Evolutionary conservation across 2,113 vertebrate genomes (phyloP).

Genomic region (Albula glossodonta): DNA sequence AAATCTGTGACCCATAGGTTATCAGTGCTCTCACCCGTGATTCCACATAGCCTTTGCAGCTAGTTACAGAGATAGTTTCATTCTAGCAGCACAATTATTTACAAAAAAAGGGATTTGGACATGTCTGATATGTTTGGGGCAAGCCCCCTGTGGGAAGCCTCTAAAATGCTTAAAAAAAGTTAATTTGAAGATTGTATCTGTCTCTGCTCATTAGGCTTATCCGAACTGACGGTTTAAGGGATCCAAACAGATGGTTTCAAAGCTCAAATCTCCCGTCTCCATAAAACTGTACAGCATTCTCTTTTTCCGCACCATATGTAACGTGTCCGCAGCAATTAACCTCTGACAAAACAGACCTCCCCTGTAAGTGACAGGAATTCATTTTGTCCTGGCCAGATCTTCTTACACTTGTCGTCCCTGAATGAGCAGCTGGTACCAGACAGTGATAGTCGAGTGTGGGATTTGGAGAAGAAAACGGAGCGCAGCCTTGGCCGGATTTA

Average conservation of each 20-base stretch:
- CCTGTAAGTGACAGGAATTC: slow-evolving; percentile 4
- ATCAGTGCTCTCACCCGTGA: not conserved
- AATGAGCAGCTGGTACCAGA: not conserved
- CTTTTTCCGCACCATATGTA: slow-evolving; percentile 43
- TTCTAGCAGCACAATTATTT: not conserved
- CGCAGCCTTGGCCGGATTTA: not conserved
- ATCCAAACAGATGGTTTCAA: slow-evolving; percentile 54
- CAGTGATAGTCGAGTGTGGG: not conserved
- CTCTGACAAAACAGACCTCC: slow-evolving; percentile 27
- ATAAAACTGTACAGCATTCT: slow-evolving; percentile 17
- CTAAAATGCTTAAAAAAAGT: slow-evolving; percentile 6
- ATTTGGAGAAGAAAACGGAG: not conserved
- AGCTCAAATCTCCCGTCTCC: slow-evolving; percentile 39
- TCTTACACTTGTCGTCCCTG: not conserved
- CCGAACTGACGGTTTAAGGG: slow-evolving; percentile 19
- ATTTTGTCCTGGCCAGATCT: not conserved
- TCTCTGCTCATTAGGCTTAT: slow-evolving; percentile 38
- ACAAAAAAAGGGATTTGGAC: not conserved
- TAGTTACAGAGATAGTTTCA: not conserved
- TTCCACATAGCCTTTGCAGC: not conserved
- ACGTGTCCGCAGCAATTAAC: slow-evolving; percentile 41
- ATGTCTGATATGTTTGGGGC: not conserved
- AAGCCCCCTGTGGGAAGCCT: not conserved
- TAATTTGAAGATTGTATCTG: slow-evolving; percentile 24
- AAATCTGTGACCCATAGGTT: not conserved